Base-by-base conservation (phyloP, 2,888 invertebrate species). In the Sarcophaga rosellei region DNA sequence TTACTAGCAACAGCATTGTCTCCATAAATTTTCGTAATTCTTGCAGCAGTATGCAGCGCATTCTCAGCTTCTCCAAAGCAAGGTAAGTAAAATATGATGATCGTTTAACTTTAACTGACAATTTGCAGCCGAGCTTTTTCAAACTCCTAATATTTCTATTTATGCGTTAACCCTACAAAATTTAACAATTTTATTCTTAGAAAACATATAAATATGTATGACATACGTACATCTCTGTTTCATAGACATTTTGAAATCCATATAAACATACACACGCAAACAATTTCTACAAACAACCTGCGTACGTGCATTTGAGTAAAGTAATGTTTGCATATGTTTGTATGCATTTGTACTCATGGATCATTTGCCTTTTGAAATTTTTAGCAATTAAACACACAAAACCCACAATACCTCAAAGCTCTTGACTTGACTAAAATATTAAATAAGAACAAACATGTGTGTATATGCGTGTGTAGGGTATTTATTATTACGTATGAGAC, bases 401-500 rank as follows among this genome's bases (percentile, higher is more conserved):
- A 23, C 8, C 35, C 8, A 35, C 8, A 35, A 35, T 35, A 35
- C 35, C 35, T 35, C 35, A 35, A 10, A 10, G 23, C 12, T 63
- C 12, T 21, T n/a, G 15, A 63, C 15, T 23, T 63, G 25, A 63
- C 25, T 63, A 63, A 35, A 35, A 35, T 35, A 35, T 35, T 35
- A 35, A 35, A 35, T 35, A 35, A 35, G 10, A 10, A 0, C 35
- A 1, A 6, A 45, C 57, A 5, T 21, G 11, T 66, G 6, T 69
- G 53, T 59, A 11, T n/a, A 6, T n/a, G 61, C n/a, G 1, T 47
- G 21, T 20, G 1, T 44, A 44, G 35, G 53, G 0, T 17, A 53
- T 5, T 17, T 53, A 35, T 70, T 73, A 62, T 65, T 70, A 47
- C 53, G 66, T 81, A 65, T 69, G 53, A 65, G 72, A 35, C 6